These are phyloP conservation scores for Helicoverpa assulta DNA, from an alignment of 2,888 invertebrate genomes.

Conservation along the genomic window DNA sequence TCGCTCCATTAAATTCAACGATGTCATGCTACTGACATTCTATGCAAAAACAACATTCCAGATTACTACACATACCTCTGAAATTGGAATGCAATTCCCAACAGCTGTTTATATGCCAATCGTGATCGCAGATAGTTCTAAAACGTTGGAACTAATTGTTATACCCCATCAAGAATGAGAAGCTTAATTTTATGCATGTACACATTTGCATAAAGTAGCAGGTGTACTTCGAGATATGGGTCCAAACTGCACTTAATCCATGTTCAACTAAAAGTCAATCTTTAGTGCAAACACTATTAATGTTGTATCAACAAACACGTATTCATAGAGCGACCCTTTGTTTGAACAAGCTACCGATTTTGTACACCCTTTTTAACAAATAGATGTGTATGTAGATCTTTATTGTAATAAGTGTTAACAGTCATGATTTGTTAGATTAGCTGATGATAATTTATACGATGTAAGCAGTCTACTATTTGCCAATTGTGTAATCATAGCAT, in stretches of 20 bases:
- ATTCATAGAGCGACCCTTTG: slow-evolving; percentile 48
- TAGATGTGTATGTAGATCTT: slow-evolving; percentile 23
- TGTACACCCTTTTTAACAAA: slow-evolving; percentile 30
- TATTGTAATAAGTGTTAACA: slow-evolving; percentile 10
- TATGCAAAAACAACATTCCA: slow-evolving; percentile 25
- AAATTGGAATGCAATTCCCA: slow-evolving; percentile 33
- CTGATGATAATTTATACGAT: slow-evolving; percentile 5
- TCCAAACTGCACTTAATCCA: slow-evolving; percentile 26
- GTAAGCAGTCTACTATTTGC: neutral
- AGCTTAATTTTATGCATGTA: slow-evolving; percentile 44
- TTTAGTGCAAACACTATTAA: slow-evolving; percentile 54
- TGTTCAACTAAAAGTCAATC: slow-evolving; percentile 58
- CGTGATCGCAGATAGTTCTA: slow-evolving; percentile 26
- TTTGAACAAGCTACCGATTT: slow-evolving; percentile 32
- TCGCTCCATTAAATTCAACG: neutral
- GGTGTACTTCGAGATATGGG: slow-evolving; percentile 34
- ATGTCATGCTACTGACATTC: slow-evolving; percentile 3
- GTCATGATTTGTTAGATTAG: neutral
- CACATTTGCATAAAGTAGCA: slow-evolving; percentile 50
- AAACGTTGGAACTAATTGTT: slow-evolving; percentile 40
- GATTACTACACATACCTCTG: slow-evolving; percentile 1
- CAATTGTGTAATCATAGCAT: too few species aligned
- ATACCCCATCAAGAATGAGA: slow-evolving; percentile 40
- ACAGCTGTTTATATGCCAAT: slow-evolving; percentile 25
- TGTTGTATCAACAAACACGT: slow-evolving; percentile 49